phyloP scores from a whole-genome alignment of 1,140 invertebrate genomes.

The Drosophila arizonae region DNA sequence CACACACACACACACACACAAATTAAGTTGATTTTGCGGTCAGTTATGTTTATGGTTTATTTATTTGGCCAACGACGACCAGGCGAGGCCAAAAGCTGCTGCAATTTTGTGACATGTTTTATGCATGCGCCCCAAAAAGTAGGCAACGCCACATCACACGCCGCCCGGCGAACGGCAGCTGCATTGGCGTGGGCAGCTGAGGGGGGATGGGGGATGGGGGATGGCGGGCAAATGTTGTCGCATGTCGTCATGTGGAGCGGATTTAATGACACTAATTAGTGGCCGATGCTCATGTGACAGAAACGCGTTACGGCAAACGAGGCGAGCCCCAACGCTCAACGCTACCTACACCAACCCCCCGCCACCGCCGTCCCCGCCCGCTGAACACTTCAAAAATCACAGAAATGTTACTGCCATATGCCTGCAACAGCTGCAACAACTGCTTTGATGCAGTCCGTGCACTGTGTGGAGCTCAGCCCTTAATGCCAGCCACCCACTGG shows the following conservation, averaged over 20 bases:
- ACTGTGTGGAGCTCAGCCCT: neutral
- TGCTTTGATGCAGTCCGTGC: constrained; percentile 22
- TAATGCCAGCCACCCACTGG: neutral
- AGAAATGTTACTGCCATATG: constrained; percentile 42
- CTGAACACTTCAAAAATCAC: constrained; percentile 13
- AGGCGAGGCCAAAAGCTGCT: constrained; percentile 10
- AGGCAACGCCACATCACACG: constrained; percentile 15
- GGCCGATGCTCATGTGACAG: constrained; percentile 71
- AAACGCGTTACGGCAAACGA: constrained; percentile 57
- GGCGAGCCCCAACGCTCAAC: constrained; percentile 26
- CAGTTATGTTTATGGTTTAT: constrained; percentile 76
- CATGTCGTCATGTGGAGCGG: constrained; percentile 51
- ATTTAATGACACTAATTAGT: constrained; percentile 83
- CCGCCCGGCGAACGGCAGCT: too few species aligned
- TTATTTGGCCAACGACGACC: constrained; percentile 60
- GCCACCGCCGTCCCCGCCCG: neutral
- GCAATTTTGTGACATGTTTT: constrained; percentile 73
- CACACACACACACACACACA: too few species aligned
- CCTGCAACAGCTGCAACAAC: constrained; percentile 63
- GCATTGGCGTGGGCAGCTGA: neutral
- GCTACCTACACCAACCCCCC: neutral
- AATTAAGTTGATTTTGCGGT: constrained; percentile 62
- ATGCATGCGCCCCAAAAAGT: constrained; percentile 42
- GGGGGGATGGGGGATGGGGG: neutral
- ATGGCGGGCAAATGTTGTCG: constrained; percentile 37